A percentile compares a stretch with the other conserved stretches of the same genome.
Evolutionary conservation across 2,888 invertebrate genomes (phyloP).

Genomic region (Orthonevra nobilis): DNA sequence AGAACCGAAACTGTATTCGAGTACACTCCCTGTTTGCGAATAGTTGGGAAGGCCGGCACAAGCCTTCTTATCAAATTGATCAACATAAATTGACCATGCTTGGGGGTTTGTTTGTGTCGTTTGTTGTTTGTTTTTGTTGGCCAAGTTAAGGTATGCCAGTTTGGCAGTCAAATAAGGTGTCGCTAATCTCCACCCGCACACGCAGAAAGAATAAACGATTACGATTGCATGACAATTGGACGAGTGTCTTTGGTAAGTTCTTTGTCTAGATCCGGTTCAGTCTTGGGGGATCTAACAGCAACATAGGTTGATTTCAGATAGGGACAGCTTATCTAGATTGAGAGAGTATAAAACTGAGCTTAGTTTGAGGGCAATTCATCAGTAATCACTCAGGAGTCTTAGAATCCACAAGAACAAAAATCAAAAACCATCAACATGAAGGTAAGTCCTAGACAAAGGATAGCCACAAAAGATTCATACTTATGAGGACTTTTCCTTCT

Average conservation of each 20-base stretch:
- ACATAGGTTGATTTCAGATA: not conserved
- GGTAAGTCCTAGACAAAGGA: slow-evolving; percentile 1
- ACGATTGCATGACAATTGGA: slow-evolving; percentile 7
- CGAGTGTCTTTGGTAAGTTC: not conserved
- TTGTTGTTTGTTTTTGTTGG: not conserved
- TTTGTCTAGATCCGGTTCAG: slow-evolving; percentile 33
- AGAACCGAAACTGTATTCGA: slow-evolving; percentile 35
- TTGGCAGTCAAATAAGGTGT: slow-evolving; percentile 8
- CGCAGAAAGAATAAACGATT: slow-evolving; percentile 16
- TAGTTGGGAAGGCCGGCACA: slow-evolving; percentile 18
- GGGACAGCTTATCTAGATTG: not conserved
- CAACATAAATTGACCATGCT: slow-evolving; percentile 6
- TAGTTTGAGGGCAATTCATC: not conserved
- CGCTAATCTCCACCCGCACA: slow-evolving; percentile 33
- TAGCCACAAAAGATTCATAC: not conserved
- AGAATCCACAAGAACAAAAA: slow-evolving; percentile 38
- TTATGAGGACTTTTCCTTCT: not conserved
- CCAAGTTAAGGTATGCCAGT: too few relatives aligned
- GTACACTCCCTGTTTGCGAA: not conserved
- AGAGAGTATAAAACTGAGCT: slow-evolving; percentile 25
- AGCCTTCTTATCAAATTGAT: slow-evolving; percentile 7
- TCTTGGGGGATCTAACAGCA: not conserved
- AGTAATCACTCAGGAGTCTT: slow-evolving; percentile 38
- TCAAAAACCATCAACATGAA: slow-evolving; percentile 40
- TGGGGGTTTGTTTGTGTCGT: not conserved